Base-by-base conservation (phyloP, 2,888 invertebrate species). In the Adineta ricciae region DNA sequence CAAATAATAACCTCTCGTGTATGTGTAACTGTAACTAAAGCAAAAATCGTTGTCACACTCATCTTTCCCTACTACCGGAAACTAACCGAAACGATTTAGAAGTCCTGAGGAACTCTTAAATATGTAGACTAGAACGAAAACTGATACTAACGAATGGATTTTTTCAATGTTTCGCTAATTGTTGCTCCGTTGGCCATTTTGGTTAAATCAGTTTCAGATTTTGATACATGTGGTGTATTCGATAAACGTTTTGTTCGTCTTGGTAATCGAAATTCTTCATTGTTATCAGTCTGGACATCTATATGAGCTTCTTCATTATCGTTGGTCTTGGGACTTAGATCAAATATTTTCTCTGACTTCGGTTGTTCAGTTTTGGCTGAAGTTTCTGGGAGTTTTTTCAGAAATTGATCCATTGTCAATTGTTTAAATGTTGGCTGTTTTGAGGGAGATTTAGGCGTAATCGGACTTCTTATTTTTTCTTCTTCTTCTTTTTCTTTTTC, bases 371-470 rank as follows among this genome's bases (percentile, higher is more conserved):
- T 64, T 16, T 19, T 19, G 1, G 64, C 7, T 36, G 64, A 64
- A 27, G 14, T 27, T 0, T 27, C 3, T 16, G 64, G 64, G 32
- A 32, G 0, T 64, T 32, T 64, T 64, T 64, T 78, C 24, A 78
- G 24, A 78, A 78, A 78, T 78, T 78, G 78, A 78, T 78, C 78
- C 3, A 78, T 24, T 24, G 38, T 78, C n/a, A 41, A 78, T 78
- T 78, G 78, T 78, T 78, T 78, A 24, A 78, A 41, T 78, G 41
- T 41, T n/a, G 41, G 41, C 41, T 41, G 78, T 41, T 41, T 78
- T 3, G n/a, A 0, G 14, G 78, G 14, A 5, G 19, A 36, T 64
- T 64, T 64, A 32, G 64, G 64, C 19, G 64, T 19, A 4, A 11
- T 14, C 27, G 64, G 14, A 32, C 27, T n/a, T 27, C 11, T 27